Percentiles rank a stretch among this genome's conserved stretches.
phyloP scores from a whole-genome alignment of 2,113 vertebrate genomes.

The Lampris megalopsis region DNA sequence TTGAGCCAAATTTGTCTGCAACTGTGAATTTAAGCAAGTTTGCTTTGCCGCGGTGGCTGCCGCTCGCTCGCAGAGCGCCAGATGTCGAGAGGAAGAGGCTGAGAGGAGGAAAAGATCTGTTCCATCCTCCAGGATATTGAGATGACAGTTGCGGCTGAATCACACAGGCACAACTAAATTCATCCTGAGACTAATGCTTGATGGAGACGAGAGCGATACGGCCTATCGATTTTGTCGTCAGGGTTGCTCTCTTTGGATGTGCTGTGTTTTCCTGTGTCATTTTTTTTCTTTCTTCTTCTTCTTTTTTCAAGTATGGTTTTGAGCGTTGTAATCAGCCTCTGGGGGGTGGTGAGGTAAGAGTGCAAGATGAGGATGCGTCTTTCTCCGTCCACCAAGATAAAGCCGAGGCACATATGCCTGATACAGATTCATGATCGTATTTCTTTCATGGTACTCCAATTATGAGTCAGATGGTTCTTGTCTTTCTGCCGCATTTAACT shows the following conservation, averaged over 20 bases:
- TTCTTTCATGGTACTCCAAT: conserved; percentile 80
- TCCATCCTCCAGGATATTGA: conserved; percentile 59
- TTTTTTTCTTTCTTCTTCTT: background rate
- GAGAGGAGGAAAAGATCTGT: conserved; percentile 22
- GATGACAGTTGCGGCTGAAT: conserved; percentile 62
- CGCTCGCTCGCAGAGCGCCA: conserved; percentile 20
- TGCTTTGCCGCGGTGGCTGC: conserved; percentile 15
- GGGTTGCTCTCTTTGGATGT: conserved; percentile 51
- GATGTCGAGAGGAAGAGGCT: conserved; percentile 26
- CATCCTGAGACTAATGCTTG: conserved; percentile 53
- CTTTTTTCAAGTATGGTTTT: conserved; percentile 57
- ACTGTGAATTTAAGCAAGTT: conserved; percentile 23
- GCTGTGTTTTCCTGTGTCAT: conserved; percentile 44
- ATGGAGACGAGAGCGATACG: conserved; percentile 59
- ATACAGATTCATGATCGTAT: conserved; percentile 73
- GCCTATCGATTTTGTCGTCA: conserved; percentile 71
- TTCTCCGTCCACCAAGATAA: conserved; percentile 47
- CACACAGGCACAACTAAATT: conserved; percentile 46
- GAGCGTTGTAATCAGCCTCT: conserved; percentile 60
- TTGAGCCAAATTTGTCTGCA: conserved; percentile 9
- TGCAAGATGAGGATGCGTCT: conserved; percentile 25
- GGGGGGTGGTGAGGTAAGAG: conserved; percentile 41
- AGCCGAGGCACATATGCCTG: conserved; percentile 57
- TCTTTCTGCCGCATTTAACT: conserved; percentile 65
- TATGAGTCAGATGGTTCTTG: conserved; percentile 81